Conservation (phyloP, 2,888 invertebrate species). For the Dolomedes plantarius region DNA sequence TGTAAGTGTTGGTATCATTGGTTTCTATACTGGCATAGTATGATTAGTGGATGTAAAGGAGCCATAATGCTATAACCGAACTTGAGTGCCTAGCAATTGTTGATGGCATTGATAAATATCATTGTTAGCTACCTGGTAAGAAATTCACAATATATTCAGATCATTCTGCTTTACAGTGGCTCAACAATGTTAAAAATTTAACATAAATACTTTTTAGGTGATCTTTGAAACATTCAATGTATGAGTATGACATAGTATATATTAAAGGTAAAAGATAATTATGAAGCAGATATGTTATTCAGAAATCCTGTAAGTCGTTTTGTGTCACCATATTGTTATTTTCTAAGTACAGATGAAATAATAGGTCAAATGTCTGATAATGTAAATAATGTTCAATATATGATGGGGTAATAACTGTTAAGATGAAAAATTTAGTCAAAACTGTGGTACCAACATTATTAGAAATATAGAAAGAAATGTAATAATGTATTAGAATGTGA, state of each 20-base stretch:
- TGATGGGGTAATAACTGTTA: too few species aligned
- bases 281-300: conserved; percentile 20
- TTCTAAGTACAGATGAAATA: not conserved
- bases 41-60: too few species aligned
- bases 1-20: too few species aligned
- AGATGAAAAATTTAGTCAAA: too few species aligned
- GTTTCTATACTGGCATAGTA: too few species aligned
- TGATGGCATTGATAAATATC: not conserved
- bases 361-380: too few species aligned
- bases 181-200: not conserved
- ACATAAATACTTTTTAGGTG: not conserved
- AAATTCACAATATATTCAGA: not conserved
- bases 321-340: too few species aligned
- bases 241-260: conserved; percentile 12
- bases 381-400: not conserved
- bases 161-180: too few species aligned
- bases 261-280: too few species aligned
- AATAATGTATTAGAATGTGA: too few species aligned
- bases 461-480: too few species aligned
- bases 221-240: not conserved
- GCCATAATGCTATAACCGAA: not conserved
- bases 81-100: not conserved
- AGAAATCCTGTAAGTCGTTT: not conserved
- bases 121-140: not conserved
- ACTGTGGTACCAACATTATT: not conserved